Conservation (phyloP, 2,113 vertebrate species). For the Platycercus adscitus region DNA sequence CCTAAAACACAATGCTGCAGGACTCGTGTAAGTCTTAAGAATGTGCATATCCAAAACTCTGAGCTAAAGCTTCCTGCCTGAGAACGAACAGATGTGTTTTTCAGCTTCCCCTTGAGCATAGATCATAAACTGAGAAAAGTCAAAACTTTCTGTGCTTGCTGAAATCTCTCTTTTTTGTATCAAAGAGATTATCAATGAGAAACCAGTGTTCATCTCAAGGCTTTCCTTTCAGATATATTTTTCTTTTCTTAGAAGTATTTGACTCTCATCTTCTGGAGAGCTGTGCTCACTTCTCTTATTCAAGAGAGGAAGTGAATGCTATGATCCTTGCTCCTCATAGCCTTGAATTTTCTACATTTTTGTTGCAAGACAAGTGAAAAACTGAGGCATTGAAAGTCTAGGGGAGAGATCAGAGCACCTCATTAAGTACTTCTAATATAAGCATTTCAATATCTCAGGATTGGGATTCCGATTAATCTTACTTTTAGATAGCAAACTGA, state of each 20-base stretch:
- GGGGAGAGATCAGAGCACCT: background rate
- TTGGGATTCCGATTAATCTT: background rate
- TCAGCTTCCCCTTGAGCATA: background rate
- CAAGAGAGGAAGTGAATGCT: background rate
- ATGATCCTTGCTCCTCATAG: background rate
- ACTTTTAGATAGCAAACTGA: background rate
- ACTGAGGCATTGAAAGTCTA: background rate
- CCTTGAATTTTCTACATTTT: background rate
- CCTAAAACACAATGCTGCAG: background rate
- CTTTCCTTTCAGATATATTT: background rate
- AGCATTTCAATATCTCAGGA: background rate
- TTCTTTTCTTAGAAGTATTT: background rate
- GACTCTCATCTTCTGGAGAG: background rate
- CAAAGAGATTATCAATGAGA: background rate
- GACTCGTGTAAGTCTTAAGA: background rate
- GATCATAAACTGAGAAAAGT: constrained; percentile 8
- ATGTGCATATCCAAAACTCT: background rate
- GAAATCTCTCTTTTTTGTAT: background rate
- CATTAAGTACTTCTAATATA: constrained; percentile 8
- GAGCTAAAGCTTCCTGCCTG: background rate
- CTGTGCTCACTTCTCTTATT: background rate
- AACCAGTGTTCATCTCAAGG: background rate
- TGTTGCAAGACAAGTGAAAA: background rate
- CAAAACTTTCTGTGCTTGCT: background rate
- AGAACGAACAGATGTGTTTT: background rate